Base-by-base conservation (phyloP, 2,113 vertebrate genomes). In the Dolichallabes microphthalmus region DNA sequence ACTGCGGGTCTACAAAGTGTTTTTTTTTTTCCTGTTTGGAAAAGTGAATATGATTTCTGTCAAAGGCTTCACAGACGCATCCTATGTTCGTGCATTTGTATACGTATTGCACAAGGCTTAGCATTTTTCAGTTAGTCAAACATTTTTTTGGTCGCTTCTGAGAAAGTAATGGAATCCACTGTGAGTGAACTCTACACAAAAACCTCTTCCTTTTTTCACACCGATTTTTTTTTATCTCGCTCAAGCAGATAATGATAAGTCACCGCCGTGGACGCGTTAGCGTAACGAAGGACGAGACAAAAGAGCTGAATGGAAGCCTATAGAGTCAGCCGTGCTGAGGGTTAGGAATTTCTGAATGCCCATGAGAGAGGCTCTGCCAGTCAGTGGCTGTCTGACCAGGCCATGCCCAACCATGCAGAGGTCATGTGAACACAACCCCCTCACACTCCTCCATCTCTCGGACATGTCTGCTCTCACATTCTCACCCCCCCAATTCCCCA, bases 281-380 rank as follows among this genome's bases (percentile, higher is more conserved):
- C 32, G 11, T n/a, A 76, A 57, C 22, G 83, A 32, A 53, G 39
- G 35, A 75, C 35, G 27, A 76, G 30, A 82, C 14, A 60, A 73
- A 77, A 79, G 61, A 71, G 45, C n/a, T 30, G 85, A 82, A 32
- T 50, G 35, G 45, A 61, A 68, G 63, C 53, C 64, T 69, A 69
- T 57, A 89, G 86, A 64, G 53, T 25, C 20, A 80, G 32, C 3
- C 14, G 64, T 53, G 25, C 61, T 57, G 74, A 78, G 12, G 57
- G 76, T 25, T 78, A 92, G 92, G 94, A 95, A 97, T 97, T 95
- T 95, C 95, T 94, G 93, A 97, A 97, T 96, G 94, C 96, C 96
- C 97, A 94, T 94, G 96, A 96, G 96, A 96, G 93, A 92, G 87
- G 88, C 92, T 92, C 93, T 95, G 95, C 94, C 95, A 94, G 94